phyloP scores from a whole-genome alignment of 1,140 invertebrate species.

The Trachymyrmex septentrionalis region DNA sequence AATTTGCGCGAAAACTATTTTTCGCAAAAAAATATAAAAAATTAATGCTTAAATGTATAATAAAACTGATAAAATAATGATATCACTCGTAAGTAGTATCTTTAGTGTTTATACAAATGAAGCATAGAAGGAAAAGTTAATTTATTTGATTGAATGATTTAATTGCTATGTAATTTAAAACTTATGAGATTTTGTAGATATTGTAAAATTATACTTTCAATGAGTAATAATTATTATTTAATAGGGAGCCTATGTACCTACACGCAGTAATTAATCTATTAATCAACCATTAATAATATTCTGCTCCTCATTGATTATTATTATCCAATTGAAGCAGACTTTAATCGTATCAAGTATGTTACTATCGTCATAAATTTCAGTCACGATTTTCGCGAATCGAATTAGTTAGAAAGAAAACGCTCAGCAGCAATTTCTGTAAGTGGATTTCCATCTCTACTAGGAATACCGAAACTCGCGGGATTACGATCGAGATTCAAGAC shows the following conservation, averaged over 20 bases:
- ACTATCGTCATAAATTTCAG: conserved; percentile 28
- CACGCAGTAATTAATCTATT: neutral
- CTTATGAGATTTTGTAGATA: neutral
- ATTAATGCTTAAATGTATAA: neutral
- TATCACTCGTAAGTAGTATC: neutral
- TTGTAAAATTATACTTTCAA: neutral
- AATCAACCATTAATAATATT: neutral
- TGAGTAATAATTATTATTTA: neutral
- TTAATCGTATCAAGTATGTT: conserved; percentile 4
- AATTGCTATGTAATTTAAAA: neutral
- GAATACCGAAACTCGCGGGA: conserved; percentile 32
- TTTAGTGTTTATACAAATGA: neutral
- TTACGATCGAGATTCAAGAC: conserved; percentile 48
- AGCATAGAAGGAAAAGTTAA: neutral
- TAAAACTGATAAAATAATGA: neutral
- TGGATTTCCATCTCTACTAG: conserved; percentile 44
- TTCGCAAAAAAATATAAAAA: neutral
- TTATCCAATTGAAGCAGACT: neutral
- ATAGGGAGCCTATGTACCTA: neutral
- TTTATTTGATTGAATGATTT: neutral
- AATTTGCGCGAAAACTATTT: neutral
- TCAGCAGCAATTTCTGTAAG: conserved; percentile 58
- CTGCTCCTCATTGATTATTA: neutral
- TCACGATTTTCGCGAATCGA: conserved; percentile 34
- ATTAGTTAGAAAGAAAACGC: conserved; percentile 48